Evolutionary conservation across 1,140 invertebrate genomes (phyloP), one percentile per base, ranked within the genome.

Genomic region (Heliconius hewitsoni): DNA sequence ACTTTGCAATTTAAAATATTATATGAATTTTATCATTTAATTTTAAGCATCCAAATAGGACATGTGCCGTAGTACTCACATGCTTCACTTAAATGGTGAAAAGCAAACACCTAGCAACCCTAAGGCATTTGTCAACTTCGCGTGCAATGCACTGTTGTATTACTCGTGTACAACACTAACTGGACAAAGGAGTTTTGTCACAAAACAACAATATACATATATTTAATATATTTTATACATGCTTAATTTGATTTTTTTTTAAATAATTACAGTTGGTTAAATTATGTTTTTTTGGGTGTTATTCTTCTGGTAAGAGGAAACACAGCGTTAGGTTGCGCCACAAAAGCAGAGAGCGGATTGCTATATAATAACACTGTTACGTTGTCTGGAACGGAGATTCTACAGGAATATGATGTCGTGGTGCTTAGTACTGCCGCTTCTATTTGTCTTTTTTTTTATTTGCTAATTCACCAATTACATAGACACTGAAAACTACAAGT

Each of bases 121-220:
- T 71, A 77, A 82, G 83, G 83, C 86, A 89, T 86, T 88, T 89
- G 89, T 90, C 87, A 88, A 89, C 86, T 88, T 85, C 84, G 85
- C 78, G 78, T 83, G 87, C 86, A 87, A 81, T 81, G 82, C 84
- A 79, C 71, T 82, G 34, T 11, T 74, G 77, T 52, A 78, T 81
- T 50, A 76, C 77, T 60, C 57, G 57, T 60, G 57, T 60, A 60
- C 57, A 11, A 60, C 57, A 60, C n/a, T 60, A 6, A 8, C 57
- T 60, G 57, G 57, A 60, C 57, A 60, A 60, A 60, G n/a, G 23
- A 60, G n/a, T 46, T 60, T 60, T 60, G 57, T 9, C n/a, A 11
- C n/a, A 11, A 60, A 60, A 27, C 0, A 60, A 60, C 55, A 9
- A 60, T 46, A 46, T 42, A 42, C 3, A 3, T 23, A 60, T 60